Evolutionary conservation across 1,140 invertebrate genomes (phyloP).

Genomic region (Ips nitidus): DNA sequence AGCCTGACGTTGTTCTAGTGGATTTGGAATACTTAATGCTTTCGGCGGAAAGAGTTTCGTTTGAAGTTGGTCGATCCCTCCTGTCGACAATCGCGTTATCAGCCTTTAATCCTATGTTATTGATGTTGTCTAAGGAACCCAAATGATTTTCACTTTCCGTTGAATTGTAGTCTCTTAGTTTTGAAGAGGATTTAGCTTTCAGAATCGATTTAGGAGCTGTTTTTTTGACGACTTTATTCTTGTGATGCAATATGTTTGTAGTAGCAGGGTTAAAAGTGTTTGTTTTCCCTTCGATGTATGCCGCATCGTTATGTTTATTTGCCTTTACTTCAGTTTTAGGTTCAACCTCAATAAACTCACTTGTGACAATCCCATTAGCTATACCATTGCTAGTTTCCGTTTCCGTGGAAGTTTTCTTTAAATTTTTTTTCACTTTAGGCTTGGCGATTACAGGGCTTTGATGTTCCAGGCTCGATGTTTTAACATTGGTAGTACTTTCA

Average conservation of each 20-base stretch:
- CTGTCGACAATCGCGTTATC: neutral
- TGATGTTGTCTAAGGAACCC: neutral
- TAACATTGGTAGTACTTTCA: too few relatives aligned
- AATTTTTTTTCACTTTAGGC: slow-evolving; percentile 5
- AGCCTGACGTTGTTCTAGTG: neutral
- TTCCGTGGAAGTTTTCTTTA: too few relatives aligned
- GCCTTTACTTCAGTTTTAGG: neutral
- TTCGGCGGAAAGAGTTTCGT: neutral
- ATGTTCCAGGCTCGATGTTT: too few relatives aligned
- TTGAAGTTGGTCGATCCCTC: neutral
- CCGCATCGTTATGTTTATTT: neutral
- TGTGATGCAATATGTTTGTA: neutral
- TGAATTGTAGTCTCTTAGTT: neutral
- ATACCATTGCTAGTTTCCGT: neutral
- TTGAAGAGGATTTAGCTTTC: slow-evolving; percentile 18
- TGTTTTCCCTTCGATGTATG: slow-evolving; percentile 13
- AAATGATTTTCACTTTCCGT: neutral
- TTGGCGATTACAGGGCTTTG: slow-evolving; percentile 10
- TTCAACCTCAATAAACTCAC: neutral
- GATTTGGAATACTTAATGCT: neutral
- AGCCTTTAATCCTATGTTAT: too few relatives aligned
- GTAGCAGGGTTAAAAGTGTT: slow-evolving; percentile 13
- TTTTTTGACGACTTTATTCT: neutral
- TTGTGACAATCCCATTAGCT: neutral
- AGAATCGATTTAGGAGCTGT: slow-evolving; percentile 22